Percentiles rank a stretch among this genome's conserved stretches.
Evolutionary conservation across 2,797 vertebrate species (phyloP).

Genomic region (Gephyroberyx darwinii): DNA sequence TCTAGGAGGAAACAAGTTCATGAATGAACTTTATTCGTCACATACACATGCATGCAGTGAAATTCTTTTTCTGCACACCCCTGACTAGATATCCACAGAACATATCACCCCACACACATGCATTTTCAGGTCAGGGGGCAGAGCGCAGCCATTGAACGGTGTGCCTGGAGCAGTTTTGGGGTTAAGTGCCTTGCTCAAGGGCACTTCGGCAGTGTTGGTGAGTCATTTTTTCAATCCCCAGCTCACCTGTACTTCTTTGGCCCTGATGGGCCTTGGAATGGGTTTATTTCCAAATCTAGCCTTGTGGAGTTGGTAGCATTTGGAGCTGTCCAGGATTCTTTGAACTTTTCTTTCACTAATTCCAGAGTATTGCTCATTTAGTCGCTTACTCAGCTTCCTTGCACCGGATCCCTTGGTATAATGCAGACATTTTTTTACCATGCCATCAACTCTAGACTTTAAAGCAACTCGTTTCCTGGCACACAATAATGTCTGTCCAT

Average conservation of each 20-base stretch:
- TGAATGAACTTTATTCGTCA: no score
- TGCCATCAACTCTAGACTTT: neutral
- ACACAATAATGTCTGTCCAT: slow-evolving; percentile 18
- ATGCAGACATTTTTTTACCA: neutral
- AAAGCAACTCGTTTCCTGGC: slow-evolving; percentile 11
- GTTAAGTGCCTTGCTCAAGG: no score
- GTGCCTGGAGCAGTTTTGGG: no score
- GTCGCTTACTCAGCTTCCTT: neutral
- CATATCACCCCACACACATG: no score
- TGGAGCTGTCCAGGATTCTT: slow-evolving; percentile 11
- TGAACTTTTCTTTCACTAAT: slow-evolving; percentile 13
- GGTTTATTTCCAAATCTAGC: slow-evolving; percentile 24
- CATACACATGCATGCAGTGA: no score
- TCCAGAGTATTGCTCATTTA: slow-evolving; percentile 12
- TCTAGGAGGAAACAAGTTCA: no score
- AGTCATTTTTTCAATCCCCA: no score
- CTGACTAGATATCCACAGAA: no score
- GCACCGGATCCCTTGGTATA: slow-evolving; percentile 14
- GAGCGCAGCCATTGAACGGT: no score
- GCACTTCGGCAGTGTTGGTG: no score
- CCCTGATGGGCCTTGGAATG: slow-evolving; percentile 19
- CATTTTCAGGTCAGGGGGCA: no score
- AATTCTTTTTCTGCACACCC: no score
- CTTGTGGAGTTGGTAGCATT: slow-evolving; percentile 9
- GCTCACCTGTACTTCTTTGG: slow-evolving; percentile 32